Evolutionary conservation across 2,888 invertebrate species (phyloP).

Genomic region (Drosophila mercatorum): DNA sequence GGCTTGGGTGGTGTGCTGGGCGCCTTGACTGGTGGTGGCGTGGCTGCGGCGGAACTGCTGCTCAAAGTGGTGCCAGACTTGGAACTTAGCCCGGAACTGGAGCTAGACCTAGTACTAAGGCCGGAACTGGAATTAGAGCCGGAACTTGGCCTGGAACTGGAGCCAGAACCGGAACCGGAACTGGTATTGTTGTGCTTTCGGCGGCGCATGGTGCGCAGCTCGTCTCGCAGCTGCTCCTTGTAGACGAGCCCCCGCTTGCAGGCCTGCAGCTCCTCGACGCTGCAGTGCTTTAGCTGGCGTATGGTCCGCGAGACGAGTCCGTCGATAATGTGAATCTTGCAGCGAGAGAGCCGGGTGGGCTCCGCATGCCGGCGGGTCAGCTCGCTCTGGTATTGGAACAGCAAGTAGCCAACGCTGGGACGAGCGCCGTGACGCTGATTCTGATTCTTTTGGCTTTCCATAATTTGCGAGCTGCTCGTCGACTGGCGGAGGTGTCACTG

Average conservation of each 20-base stretch:
- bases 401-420: constrained; percentile 63
- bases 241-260: constrained; percentile 71
- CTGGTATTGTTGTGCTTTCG: constrained; percentile 24
- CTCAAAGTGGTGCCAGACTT: not conserved
- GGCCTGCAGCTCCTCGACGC: constrained; percentile 70
- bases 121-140: not conserved
- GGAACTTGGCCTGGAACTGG: not conserved
- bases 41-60: not conserved
- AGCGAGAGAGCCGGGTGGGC: constrained; percentile 58
- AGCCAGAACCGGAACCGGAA: not conserved
- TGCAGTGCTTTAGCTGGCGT: constrained; percentile 61
- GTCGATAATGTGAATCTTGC: constrained; percentile 74
- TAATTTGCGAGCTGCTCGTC: not conserved
- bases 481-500: constrained; percentile 13
- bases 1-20: constrained; percentile 68
- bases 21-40: constrained; percentile 11
- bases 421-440: constrained; percentile 56
- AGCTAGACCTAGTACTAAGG: not conserved
- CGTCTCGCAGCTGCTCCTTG: constrained; percentile 66
- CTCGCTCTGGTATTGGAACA: constrained; percentile 74
- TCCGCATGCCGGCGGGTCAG: constrained; percentile 64
- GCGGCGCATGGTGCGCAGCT: constrained; percentile 54
- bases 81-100: not conserved
- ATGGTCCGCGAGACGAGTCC: constrained; percentile 68
- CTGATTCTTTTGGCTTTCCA: constrained; percentile 52